A percentile compares a stretch with the other conserved stretches of the same genome.
phyloP scores from a whole-genome alignment of 1,140 invertebrate species.

The Leucophenga varia region DNA sequence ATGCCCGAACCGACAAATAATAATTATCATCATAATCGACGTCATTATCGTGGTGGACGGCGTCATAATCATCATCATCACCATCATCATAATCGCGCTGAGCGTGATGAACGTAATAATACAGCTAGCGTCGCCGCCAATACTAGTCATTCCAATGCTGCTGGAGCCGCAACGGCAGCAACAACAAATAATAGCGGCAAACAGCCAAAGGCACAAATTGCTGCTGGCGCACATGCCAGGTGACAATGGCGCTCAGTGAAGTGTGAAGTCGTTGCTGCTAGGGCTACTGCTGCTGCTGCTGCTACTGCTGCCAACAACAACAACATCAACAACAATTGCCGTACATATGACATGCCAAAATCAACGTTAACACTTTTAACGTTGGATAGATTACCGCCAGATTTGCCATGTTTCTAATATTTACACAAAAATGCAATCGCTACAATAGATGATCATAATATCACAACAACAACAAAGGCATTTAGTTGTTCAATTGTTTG shows the following conservation, averaged over 20 bases:
- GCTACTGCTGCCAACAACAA: constrained; percentile 1
- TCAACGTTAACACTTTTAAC: too few relatives aligned
- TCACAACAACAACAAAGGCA: not conserved
- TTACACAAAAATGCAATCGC: constrained; percentile 22
- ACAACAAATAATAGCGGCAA: constrained; percentile 26
- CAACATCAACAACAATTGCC: too few relatives aligned
- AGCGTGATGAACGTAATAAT: constrained; percentile 30
- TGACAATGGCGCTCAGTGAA: constrained; percentile 41
- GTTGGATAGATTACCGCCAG: not conserved
- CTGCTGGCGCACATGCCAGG: constrained; percentile 42
- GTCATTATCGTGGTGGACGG: constrained; percentile 42
- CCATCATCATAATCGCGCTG: constrained; percentile 32
- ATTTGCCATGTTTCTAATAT: constrained; percentile 40
- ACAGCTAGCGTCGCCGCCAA: constrained; percentile 4
- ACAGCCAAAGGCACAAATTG: constrained; percentile 44
- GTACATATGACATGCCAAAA: too few relatives aligned
- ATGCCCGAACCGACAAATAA: constrained; percentile 47
- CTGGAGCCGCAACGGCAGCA: not conserved
- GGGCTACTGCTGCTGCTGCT: constrained; percentile 8
- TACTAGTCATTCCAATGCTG: constrained; percentile 4
- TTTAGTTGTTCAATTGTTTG: constrained; percentile 30
- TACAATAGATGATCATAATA: too few relatives aligned
- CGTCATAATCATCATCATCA: constrained; percentile 47
- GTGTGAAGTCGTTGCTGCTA: constrained; percentile 20
- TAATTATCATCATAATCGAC: constrained; percentile 49